Evolutionary conservation across 2,113 vertebrate genomes (phyloP), one percentile per base, ranked within the genome.

Genomic region (Bombycilla garrulus): DNA sequence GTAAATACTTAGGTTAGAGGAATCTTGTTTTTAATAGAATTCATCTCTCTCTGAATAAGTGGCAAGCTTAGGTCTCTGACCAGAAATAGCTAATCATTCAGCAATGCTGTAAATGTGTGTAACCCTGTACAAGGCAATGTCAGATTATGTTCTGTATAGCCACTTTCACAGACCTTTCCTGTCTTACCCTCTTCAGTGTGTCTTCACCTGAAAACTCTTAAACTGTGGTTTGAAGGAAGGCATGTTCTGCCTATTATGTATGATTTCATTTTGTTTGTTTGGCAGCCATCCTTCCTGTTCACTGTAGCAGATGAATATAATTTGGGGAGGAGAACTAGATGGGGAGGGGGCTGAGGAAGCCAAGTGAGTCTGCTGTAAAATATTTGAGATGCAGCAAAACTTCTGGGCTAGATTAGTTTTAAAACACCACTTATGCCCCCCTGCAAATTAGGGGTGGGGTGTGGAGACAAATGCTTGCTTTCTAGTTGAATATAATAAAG

Each of bases 191-290:
- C 47, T 78, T 92, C 38, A 23, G 0, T 78, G 21, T 45, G 53
- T 67, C 64, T 86, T 80, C 64, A 91, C 80, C 76, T 96, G 88
- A 81, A 81, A 60, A 74, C 48, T 61, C n/a, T 40, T 3, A 24
- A 80, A 12, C 16, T 78, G 60, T 77, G 38, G 21, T 86, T 95
- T 2, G 2, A 64, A 83, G 58, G 71, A 70, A 84, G 69, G 31
- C 2, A 0, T 69, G 8, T 94, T 90, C 89, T 83, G 53, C 36
- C 57, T 26, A 2, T 78, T 88, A 7, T 1, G 2, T 73, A 19
- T 73, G 38, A 93, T 33, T 90, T 83, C 11, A 67, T 86, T 67
- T 88, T 92, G 62, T 58, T 90, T 91, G 38, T 88, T 94, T 95
- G 93, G 81, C 87, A 93, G 0, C 19, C 19, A 31, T 92, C 62